Base-by-base conservation (phyloP, 2,888 invertebrate genomes). In the Drosophila merina region DNA sequence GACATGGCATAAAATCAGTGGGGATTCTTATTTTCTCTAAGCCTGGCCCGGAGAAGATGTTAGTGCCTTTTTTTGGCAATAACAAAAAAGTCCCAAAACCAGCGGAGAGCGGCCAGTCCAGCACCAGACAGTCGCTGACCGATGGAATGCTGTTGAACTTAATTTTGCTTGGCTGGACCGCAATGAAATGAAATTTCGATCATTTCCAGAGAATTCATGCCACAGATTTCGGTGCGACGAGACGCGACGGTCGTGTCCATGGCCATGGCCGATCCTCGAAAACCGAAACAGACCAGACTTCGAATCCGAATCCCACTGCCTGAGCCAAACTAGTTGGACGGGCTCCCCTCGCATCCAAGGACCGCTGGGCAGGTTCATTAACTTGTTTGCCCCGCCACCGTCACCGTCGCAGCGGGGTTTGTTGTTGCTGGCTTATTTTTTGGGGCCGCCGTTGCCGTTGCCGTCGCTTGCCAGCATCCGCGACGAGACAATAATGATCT, bases 201-300 rank as follows among this genome's bases (percentile, higher is more conserved):
- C 67, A 84, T 78, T 85, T 85, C 84, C 86, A 85, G 76, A 69
- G 84, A 85, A 85, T 86, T 85, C 76, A 84, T 86, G 82, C 84
- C 86, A 82, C 76, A 79, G 84, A 84, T 84, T 85, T 67, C 62
- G 80, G 69, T 51, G 70, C 70, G 74, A 57, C 36, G 62, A 38
- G 31, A 31, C 60, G 64, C 55, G 50, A 26, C 45, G 60, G 45
- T 55, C 45, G 55, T 45, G 51, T 47, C 57, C 49, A 50, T 31
- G 28, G 52, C 57, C 49, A 50, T 31, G 28, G 52, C 30, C 57
- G 50, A 48, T 69, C 44, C 73, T 49, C 60, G 48, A 68, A 67
- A 36, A 52, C 28, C 9, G 55, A 44, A 56, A 42, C 26, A 42
- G 49, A 56, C 58, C 63, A 51, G 45, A 50, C 25, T 42, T 20